Conservation (phyloP, 1,140 invertebrate genomes). For the Vollenhovia emeryi region DNA sequence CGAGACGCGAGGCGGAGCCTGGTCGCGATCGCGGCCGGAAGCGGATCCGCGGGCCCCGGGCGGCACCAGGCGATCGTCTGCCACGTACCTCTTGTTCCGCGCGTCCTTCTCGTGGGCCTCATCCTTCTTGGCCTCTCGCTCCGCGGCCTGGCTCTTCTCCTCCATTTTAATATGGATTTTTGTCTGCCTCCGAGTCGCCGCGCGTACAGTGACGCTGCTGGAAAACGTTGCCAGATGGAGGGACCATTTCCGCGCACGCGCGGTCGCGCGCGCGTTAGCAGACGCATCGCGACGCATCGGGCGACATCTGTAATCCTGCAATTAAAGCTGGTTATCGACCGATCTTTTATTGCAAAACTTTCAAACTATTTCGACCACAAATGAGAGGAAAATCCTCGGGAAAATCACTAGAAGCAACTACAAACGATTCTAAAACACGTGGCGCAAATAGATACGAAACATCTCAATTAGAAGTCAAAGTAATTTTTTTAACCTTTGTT, state of each 20-base stretch:
- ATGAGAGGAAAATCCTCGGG: too few relatives aligned
- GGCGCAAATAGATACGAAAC: too few relatives aligned
- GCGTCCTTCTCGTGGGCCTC: slow-evolving; percentile 82
- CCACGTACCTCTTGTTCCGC: slow-evolving; percentile 79
- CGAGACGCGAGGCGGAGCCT: not conserved
- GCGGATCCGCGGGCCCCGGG: too few relatives aligned
- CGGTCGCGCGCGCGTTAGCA: not conserved
- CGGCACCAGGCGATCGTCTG: not conserved
- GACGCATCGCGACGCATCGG: not conserved
- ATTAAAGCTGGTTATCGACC: too few relatives aligned
- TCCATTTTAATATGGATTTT: slow-evolving; percentile 85
- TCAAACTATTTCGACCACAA: too few relatives aligned
- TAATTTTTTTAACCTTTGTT: too few relatives aligned
- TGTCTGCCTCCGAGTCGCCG: not conserved
- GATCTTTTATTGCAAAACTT: too few relatives aligned
- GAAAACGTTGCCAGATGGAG: slow-evolving; percentile 62
- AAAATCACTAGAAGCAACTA: too few relatives aligned
- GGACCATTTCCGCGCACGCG: slow-evolving; percentile 60
- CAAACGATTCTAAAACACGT: too few relatives aligned
- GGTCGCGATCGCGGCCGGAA: not conserved
- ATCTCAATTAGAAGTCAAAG: too few relatives aligned
- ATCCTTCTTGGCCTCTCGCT: slow-evolving; percentile 80
- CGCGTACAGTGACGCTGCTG: slow-evolving; percentile 59
- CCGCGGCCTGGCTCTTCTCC: slow-evolving; percentile 81
- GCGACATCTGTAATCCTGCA: not conserved